Conservation (phyloP, 2,113 vertebrate species). For the Montifringilla adamsi region DNA sequence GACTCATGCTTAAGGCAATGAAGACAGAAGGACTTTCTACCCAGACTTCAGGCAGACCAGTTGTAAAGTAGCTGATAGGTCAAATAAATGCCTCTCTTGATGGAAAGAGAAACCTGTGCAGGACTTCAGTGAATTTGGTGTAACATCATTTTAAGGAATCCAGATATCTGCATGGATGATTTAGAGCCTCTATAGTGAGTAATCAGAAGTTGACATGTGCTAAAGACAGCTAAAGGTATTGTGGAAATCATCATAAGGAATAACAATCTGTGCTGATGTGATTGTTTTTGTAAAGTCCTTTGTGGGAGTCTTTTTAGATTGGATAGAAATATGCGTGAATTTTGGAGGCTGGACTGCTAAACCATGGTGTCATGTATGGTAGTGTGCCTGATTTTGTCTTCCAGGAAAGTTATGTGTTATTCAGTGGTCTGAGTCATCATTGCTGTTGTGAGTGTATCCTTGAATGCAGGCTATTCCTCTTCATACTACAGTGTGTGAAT, state of each 20-base stretch:
- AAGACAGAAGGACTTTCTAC: background rate
- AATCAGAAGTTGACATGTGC: background rate
- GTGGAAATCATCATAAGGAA: background rate
- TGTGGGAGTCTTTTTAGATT: background rate
- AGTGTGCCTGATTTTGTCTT: background rate
- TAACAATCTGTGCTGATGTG: background rate
- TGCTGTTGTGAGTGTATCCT: background rate
- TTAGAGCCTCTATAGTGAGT: background rate
- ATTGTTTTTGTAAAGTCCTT: background rate
- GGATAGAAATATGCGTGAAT: background rate
- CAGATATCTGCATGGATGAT: background rate
- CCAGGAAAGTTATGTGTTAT: background rate
- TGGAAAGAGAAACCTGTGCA: background rate
- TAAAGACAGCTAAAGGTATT: background rate
- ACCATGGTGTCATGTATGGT: background rate
- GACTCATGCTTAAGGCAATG: background rate
- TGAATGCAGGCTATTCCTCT: background rate
- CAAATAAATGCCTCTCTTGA: rapidly evolving
- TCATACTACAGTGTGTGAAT: background rate
- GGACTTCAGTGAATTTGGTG: background rate
- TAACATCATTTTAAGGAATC: background rate
- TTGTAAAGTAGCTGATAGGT: background rate
- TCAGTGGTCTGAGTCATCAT: background rate
- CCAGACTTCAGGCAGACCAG: background rate
- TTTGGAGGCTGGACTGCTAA: background rate